These are phyloP conservation scores for Hiodon alosoides DNA, from an alignment of 2,113 vertebrate species.

Conservation along the genomic window DNA sequence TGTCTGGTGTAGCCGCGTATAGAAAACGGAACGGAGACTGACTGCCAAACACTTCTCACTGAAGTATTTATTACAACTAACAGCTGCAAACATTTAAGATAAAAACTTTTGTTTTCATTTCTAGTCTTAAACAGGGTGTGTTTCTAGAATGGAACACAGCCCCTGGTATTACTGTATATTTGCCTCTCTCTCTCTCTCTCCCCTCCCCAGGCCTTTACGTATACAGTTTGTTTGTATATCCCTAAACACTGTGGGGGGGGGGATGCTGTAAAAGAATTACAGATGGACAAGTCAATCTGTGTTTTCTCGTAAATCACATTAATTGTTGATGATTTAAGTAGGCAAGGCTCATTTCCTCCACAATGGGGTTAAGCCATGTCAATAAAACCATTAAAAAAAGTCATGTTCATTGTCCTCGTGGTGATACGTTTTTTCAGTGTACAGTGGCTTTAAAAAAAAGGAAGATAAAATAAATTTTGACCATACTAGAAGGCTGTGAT, in stretches of 20 bases:
- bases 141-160: background rate
- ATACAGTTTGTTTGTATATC: background rate
- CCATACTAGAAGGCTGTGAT: background rate
- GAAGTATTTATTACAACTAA: background rate
- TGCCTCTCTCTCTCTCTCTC: no score
- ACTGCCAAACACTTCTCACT: background rate
- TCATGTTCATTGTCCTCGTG: no score
- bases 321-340: no score
- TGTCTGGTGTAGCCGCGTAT: background rate
- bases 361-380: no score
- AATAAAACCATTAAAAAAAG: no score
- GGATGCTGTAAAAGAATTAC: no score
- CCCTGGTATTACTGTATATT: background rate
- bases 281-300: no score
- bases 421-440: background rate
- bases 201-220: slow-evolving; percentile 8
- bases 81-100: background rate
- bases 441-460: background rate
- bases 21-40: background rate
- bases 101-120: background rate
- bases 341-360: no score
- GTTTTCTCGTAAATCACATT: no score
- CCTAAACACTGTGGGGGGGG: background rate
- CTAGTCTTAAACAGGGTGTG: background rate
- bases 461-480: background rate